Conservation (phyloP, 2,797 vertebrate species). For the Megalops cyprinoides region DNA sequence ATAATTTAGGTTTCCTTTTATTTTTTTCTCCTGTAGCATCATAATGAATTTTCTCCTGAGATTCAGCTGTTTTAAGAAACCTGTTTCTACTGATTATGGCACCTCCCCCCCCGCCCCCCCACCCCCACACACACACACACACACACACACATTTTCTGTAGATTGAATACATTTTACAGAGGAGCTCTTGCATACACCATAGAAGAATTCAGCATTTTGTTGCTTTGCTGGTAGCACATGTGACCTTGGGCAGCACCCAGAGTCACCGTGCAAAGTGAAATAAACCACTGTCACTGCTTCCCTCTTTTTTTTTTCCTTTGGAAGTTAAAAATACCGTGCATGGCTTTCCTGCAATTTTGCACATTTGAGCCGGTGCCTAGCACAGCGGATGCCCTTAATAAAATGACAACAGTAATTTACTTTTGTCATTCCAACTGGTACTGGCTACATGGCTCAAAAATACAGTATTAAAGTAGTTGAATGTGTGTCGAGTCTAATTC, state of each 20-base stretch:
- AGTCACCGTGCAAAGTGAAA: conserved; percentile 79
- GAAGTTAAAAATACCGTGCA: conserved; percentile 85
- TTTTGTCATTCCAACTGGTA: conserved; percentile 96
- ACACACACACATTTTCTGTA: not conserved
- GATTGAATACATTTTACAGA: not conserved
- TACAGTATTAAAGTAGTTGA: conserved; percentile 95
- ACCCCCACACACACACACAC: too few relatives aligned
- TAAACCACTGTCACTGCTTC: conserved; percentile 77
- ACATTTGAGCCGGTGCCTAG: conserved; percentile 92
- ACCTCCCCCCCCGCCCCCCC: not conserved
- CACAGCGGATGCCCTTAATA: conserved; percentile 98
- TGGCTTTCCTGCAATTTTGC: conserved; percentile 87
- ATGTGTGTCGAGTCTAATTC: conserved; percentile 98
- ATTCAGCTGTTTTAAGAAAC: not conserved
- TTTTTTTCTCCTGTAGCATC: not conserved
- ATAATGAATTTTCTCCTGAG: not conserved
- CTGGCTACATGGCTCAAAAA: conserved; percentile 94
- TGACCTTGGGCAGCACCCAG: conserved; percentile 81
- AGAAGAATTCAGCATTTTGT: conserved; percentile 75
- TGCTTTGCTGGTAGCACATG: conserved; percentile 71
- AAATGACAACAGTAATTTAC: conserved; percentile 99
- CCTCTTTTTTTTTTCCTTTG: conserved; percentile 68
- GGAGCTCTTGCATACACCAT: conserved; percentile 3
- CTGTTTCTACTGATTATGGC: not conserved
- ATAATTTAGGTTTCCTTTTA: not conserved